Evolutionary conservation across 2,797 vertebrate genomes (phyloP).

Genomic region (Falco novaeseelandiae): DNA sequence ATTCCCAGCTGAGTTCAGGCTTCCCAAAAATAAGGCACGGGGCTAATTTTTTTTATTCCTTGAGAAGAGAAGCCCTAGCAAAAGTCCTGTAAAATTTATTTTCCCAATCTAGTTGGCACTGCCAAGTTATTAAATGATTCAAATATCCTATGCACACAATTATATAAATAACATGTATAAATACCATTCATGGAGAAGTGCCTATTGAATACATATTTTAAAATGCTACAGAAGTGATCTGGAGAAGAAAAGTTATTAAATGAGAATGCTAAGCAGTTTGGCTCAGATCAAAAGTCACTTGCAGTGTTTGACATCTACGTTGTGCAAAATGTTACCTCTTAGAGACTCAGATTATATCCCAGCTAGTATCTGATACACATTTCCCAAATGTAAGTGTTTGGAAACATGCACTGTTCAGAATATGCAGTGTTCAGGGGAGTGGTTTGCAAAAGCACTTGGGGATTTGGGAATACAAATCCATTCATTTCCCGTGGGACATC

Average conservation of each 20-base stretch:
- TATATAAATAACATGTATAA: not conserved
- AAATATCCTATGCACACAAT: accelerated
- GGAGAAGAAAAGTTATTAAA: not conserved
- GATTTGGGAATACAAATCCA: not conserved
- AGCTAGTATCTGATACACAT: not conserved
- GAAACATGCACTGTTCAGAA: not conserved
- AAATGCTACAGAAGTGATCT: not conserved
- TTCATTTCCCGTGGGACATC: not conserved
- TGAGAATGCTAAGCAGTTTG: not conserved
- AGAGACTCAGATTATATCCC: not conserved
- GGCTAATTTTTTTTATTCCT: not conserved
- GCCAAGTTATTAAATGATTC: not conserved
- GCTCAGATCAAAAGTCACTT: not conserved
- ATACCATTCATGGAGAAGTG: not conserved
- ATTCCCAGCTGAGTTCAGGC: not conserved
- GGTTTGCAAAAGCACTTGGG: not conserved
- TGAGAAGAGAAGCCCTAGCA: not conserved
- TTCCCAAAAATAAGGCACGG: not conserved
- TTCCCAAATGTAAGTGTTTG: not conserved
- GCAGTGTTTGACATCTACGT: not conserved
- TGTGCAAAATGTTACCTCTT: not conserved
- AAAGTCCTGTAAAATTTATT: not conserved
- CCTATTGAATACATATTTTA: not conserved
- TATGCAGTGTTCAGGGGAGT: not conserved
- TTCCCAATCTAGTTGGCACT: not conserved